Evolutionary conservation across 2,888 invertebrate genomes (phyloP).

Genomic region (Metacarcinus magister): DNA sequence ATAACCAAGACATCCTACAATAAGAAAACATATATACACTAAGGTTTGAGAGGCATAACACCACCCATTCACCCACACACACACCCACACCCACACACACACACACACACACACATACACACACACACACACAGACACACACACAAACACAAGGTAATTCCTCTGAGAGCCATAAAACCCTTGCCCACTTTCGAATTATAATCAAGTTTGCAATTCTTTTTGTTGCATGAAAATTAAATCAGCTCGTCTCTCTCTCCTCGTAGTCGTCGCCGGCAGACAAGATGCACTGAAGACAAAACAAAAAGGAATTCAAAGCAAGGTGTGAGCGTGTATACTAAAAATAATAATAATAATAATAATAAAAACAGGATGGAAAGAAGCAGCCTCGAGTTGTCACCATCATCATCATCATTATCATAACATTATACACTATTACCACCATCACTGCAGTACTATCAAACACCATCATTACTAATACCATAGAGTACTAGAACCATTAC

Average conservation of each 20-base stretch:
- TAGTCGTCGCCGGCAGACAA: too few relatives aligned
- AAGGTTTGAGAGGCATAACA: background rate
- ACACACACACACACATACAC: slow-evolving; percentile 6
- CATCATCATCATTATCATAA: background rate
- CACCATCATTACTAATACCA: background rate
- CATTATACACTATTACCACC: background rate
- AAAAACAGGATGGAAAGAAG: too few relatives aligned
- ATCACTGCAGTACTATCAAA: background rate
- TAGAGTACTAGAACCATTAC: background rate
- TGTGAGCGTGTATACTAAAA: background rate
- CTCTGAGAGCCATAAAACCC: background rate
- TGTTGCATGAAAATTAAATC: too few relatives aligned
- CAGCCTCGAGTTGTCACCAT: background rate
- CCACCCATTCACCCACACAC: too few relatives aligned
- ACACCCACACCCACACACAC: too few relatives aligned
- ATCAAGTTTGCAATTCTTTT: background rate
- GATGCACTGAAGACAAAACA: background rate
- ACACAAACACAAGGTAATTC: slow-evolving; percentile 34
- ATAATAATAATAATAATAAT: too few relatives aligned
- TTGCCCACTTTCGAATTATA: background rate
- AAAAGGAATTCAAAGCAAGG: background rate
- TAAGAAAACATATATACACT: background rate
- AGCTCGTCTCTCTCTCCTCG: too few relatives aligned
- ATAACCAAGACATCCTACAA: too few relatives aligned
- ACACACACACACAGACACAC: slow-evolving; percentile 43